Base-by-base conservation (phyloP, 1,140 invertebrate genomes). In the Microplitis mediator region DNA sequence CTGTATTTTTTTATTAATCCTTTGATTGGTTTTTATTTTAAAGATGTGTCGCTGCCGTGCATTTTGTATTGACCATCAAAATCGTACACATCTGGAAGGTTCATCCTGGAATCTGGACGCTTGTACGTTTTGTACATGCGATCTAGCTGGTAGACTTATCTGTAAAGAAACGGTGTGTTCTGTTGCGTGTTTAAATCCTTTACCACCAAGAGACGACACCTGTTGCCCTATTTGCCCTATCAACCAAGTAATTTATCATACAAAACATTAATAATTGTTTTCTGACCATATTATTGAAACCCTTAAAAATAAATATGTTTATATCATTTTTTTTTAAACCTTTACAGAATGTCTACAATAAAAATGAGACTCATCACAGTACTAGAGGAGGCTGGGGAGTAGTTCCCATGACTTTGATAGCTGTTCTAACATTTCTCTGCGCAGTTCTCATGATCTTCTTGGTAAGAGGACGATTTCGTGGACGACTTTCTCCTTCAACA, bases 181-280 rank as follows among this genome's bases (percentile, higher is more conserved):
- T 36, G 75, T 83, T 23, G 79, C 79, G 39, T 86, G 85, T 68
- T 74, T 39, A 74, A 79, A 86, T 74, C 83, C 84, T 11, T 54
- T 79, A 66, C 82, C 85, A 54, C 80, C 83, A 60, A 69, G 79
- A 58, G 74, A 76, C 2, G 81, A 80, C 67, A 73, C 73, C 51
- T 86, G 85, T 75, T 86, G 85, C 73, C 83, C 84, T 8, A 64
- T 79, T 69, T 86, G 85, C 74, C 82, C 82, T 9, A 80, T 82
- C 50, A 78, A 61, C 36, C 64, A 77, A 74, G 85, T 86, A 74
- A 84, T 78, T 68, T 16, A 23, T 4, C 11, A 9, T 45, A 3
- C 8, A 0, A 45, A 45, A 45, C 39, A 9, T 45, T 45, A 5
- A 45, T 45, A 9, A 23, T 23, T 23, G 0, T 23, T 23, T 23